Percentiles rank a stretch among this genome's conserved stretches.
These are phyloP conservation scores for Morinoia aosen DNA, from an alignment of 2,888 invertebrate genomes.

Conservation along the genomic window DNA sequence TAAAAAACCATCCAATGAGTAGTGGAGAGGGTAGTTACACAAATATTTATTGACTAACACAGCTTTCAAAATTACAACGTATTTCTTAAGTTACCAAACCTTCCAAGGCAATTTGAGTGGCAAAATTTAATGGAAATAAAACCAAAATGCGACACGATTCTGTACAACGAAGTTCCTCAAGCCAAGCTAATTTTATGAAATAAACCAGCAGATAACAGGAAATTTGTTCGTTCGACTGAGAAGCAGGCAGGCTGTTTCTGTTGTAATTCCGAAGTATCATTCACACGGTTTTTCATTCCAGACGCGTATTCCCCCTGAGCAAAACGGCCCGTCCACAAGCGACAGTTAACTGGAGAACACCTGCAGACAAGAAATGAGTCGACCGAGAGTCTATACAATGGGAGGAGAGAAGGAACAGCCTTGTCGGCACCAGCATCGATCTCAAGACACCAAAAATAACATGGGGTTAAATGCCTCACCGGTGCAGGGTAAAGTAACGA, in stretches of 20 bases:
- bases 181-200: no score
- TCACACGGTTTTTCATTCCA: neutral
- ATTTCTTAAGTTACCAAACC: no score
- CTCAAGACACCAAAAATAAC: slow-evolving; percentile 24
- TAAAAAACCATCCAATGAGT: no score
- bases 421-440: slow-evolving; percentile 14
- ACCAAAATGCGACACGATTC: no score
- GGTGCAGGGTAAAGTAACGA: neutral
- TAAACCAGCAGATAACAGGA: no score
- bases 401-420: neutral
- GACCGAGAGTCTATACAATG: neutral
- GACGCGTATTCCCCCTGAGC: neutral
- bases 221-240: no score
- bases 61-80: no score
- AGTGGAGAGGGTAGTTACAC: no score
- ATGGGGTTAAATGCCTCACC: neutral
- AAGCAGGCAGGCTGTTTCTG: neutral
- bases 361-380: neutral
- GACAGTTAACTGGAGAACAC: neutral
- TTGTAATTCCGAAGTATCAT: neutral
- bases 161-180: no score
- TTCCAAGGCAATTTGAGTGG: no score
- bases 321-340: neutral
- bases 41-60: no score
- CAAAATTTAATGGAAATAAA: no score